Percentiles rank a stretch among this genome's conserved stretches.
Evolutionary conservation across 2,888 invertebrate genomes (phyloP).

Genomic region (Dione juno): DNA sequence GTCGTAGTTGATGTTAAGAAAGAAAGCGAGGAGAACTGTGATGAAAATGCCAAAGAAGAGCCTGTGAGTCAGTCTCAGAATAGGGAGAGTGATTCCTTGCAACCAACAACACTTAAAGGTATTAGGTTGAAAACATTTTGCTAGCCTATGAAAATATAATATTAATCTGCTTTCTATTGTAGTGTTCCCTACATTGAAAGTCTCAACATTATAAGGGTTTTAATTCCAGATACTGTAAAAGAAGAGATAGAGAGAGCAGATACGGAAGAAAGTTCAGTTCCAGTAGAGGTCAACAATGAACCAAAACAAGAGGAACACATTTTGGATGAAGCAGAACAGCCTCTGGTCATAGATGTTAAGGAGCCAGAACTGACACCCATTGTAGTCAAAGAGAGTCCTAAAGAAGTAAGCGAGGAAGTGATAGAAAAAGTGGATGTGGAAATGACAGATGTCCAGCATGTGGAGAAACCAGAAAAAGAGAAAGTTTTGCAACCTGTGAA

Average conservation of each 20-base stretch:
- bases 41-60: constrained; percentile 81
- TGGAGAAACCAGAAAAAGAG: constrained; percentile 58
- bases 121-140: constrained; percentile 10
- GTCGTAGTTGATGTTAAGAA: constrained; percentile 49
- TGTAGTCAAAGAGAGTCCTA: constrained; percentile 41
- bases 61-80: constrained; percentile 58
- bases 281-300: constrained; percentile 37
- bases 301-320: constrained; percentile 30
- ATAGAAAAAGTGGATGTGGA: constrained; percentile 56
- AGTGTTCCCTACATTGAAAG: no score
- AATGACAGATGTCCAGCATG: constrained; percentile 60
- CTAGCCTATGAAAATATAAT: no score
- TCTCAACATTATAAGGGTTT: no score
- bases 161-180: no score
- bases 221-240: constrained; percentile 33
- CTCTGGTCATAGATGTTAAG: constrained; percentile 25
- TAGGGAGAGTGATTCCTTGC: constrained; percentile 54
- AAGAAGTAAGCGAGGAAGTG: constrained; percentile 47
- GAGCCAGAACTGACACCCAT: constrained; percentile 29
- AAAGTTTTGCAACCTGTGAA: constrained; percentile 65
- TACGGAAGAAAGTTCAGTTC: constrained; percentile 44
- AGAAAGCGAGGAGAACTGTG: constrained; percentile 65
- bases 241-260: constrained; percentile 33
- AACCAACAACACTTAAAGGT: constrained; percentile 46
- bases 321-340: constrained; percentile 23